Evolutionary conservation across 1,140 invertebrate species (phyloP), one percentile per base, ranked within the genome.

Genomic region (Heliconius nattereri): DNA sequence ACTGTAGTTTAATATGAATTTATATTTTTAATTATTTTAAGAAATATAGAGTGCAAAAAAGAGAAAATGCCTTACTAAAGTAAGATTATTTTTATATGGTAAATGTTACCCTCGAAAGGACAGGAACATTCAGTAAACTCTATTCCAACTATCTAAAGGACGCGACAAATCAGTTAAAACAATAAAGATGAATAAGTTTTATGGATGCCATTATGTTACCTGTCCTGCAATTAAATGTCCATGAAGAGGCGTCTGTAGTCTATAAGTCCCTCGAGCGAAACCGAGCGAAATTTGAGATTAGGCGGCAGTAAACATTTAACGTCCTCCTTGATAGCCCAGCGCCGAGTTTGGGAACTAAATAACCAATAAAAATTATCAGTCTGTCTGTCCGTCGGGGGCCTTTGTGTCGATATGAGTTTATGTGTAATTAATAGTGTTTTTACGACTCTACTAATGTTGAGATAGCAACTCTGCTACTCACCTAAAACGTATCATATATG

Each of bases 361-460:
- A 76, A 71, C 75, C 77, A 76, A 81, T 78, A 81, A 81, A 81
- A 81, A 37, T 52, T 78, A 73, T 73, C 54, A 23, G 80, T 78
- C 76, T 54, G 66, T 78, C 60, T 70, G 79, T 75, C 19, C n/a
- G 79, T 71, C 73, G 54, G 71, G 66, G 71, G 76, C 70, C 66
- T 77, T 77, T 52, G 35, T 74, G 72, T 74, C 72, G 78, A 66
- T 74, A 66, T 70, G 49, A 37, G 6, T 78, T 78, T 70, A 78
- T 74, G 78, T 78, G 35, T 23, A 70, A 74, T 78, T 78, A 74
- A 78, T 78, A 66, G 78, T 32, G 37, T 78, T 78, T 78, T 78
- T 74, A 78, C 78, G 72, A 78, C 29, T 57, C 19, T 52, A 77
- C 66, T 77, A 77, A 77, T 77, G 76, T 54, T 77, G 40, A 40